Base-by-base conservation (phyloP, 2,888 invertebrate species). In the Eristalis pertinax region DNA sequence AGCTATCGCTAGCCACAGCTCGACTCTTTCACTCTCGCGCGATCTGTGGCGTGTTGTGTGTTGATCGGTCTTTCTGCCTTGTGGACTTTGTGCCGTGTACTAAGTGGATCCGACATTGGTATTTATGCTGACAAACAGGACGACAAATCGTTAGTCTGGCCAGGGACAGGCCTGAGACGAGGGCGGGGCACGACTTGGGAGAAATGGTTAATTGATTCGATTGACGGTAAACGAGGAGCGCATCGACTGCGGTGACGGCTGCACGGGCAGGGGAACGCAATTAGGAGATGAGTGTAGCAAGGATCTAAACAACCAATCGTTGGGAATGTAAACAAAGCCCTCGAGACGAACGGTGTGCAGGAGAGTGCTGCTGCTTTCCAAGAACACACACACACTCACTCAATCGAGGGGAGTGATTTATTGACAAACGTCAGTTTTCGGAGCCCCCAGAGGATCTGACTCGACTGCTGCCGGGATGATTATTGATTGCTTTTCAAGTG, bases 51-150 rank as follows among this genome's bases (percentile, higher is more conserved):
- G 24, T 13, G 32, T 26, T 1, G 32, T 38, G 38, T 38, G 38
- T 13, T 38, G 38, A 38, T 38, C 38, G 38, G 38, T 13, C 65
- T 69, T 24, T 67, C 32, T 68, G 32, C 22, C 67, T 68, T 58
- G 75, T 62, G 68, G 50, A 43, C 69, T 68, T 69, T 63, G 60
- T 62, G 73, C 67, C 29, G 67, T 69, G 65, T 62, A 67, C 74
- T 84, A 88, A 88, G 88, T 88, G 88, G 88, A 84, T 77, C 74
- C 80, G 88, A 88, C 88, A 84, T 88, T 84, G 88, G 84, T 88
- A 88, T 88, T 88, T 88, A 88, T 88, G 84, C 88, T 88, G 88
- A 88, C 88, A 88, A 88, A 88, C 88, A 88, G 84, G 84, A 88
- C 84, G 88, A 88, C 88, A 88, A 88, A 88, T 88, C 80, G 84